Conservation (phyloP, 2,113 vertebrate species). For the Cygnus atratus region DNA sequence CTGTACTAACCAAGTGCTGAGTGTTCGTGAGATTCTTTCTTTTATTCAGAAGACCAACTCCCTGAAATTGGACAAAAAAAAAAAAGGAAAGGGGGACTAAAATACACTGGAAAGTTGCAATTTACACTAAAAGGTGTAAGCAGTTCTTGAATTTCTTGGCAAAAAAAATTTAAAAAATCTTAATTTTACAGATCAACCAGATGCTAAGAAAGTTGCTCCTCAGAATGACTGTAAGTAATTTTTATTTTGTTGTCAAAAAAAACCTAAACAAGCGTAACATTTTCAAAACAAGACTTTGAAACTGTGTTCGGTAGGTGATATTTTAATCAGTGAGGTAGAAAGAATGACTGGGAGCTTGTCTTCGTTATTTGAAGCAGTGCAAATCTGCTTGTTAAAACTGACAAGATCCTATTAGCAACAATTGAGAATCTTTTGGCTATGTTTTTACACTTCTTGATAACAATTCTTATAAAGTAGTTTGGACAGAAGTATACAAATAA, state of each 20-base stretch:
- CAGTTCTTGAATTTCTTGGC: slow-evolving; percentile 10
- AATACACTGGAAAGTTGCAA: slow-evolving; percentile 64
- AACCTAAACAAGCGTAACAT: slow-evolving; percentile 16
- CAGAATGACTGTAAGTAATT: slow-evolving; percentile 92
- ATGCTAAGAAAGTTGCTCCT: slow-evolving; percentile 97
- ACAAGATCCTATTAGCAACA: neutral
- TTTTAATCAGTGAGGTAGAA: neutral
- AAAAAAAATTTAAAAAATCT: slow-evolving; percentile 70
- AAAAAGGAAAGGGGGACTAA: slow-evolving; percentile 35
- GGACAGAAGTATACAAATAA: neutral
- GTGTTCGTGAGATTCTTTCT: slow-evolving; percentile 65
- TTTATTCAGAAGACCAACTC: slow-evolving; percentile 71
- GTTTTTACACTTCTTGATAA: neutral
- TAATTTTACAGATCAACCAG: slow-evolving; percentile 95
- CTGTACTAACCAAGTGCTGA: slow-evolving; percentile 66
- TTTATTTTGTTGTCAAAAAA: slow-evolving; percentile 40
- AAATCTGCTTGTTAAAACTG: neutral
- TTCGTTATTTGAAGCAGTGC: neutral
- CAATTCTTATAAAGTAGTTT: neutral
- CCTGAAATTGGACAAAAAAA: slow-evolving; percentile 63
- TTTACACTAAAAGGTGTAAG: slow-evolving; percentile 60
- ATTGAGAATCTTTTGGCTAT: neutral
- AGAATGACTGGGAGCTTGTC: neutral
- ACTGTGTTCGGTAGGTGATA: slow-evolving; percentile 15
- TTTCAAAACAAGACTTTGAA: slow-evolving; percentile 36